Conservation (phyloP, 2,797 vertebrate genomes). For the Tolypeutes matacus region DNA sequence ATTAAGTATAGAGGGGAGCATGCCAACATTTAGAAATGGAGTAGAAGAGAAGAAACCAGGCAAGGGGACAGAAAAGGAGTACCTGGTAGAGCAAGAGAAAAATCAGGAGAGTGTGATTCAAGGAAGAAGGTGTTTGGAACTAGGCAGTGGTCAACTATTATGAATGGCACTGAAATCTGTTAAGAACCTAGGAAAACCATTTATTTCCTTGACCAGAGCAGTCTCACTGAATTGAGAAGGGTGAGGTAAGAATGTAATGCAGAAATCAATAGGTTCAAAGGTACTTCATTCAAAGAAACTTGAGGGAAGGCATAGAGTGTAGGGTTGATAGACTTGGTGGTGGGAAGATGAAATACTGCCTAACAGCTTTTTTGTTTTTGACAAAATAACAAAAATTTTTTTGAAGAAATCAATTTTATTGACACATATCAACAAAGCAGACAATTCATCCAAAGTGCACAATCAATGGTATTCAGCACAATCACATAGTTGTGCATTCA, state of each 20-base stretch:
- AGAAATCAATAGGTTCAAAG: not conserved
- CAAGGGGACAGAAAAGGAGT: too few relatives aligned
- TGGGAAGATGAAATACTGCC: not conserved
- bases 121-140: not conserved
- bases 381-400: too few relatives aligned
- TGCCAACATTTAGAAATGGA: too few relatives aligned
- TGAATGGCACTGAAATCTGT: not conserved
- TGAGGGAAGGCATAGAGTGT: not conserved
- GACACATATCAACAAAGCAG: too few relatives aligned
- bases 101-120: not conserved
- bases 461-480: too few relatives aligned
- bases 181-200: not conserved
- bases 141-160: not conserved
- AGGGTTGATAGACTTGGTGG: not conserved
- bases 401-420: too few relatives aligned
- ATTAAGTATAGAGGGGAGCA: not conserved
- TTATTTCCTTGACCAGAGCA: not conserved
- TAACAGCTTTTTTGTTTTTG: not conserved
- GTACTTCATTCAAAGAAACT: not conserved
- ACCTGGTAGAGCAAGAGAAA: too few relatives aligned
- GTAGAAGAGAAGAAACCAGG: too few relatives aligned
- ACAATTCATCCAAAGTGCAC: too few relatives aligned
- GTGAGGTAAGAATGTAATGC: not conserved
- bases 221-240: not conserved
- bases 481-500: too few relatives aligned